A percentile compares a stretch with the other conserved stretches of the same genome.
Evolutionary conservation across 2,113 vertebrate species (phyloP).

Genomic region (Cephalophus harveyi): DNA sequence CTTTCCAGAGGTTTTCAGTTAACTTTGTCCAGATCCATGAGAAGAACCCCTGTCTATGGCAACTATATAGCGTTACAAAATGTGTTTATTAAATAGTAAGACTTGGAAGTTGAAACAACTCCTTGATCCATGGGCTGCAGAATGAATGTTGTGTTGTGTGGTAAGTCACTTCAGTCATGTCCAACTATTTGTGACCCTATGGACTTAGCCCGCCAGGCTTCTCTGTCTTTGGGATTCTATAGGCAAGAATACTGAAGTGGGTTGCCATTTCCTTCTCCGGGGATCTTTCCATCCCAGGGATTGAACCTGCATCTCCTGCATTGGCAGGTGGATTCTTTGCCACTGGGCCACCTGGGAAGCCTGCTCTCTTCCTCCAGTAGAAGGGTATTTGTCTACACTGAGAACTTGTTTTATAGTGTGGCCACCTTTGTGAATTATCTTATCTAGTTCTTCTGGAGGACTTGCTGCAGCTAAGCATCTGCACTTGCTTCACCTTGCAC

Average conservation of each 20-base stretch:
- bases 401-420: not conserved
- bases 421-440: not conserved
- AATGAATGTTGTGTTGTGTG: not conserved
- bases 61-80: not conserved
- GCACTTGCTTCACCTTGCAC: not conserved
- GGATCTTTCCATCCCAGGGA: not conserved
- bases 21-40: not conserved
- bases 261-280: not conserved
- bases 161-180: not conserved
- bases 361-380: not conserved
- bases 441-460: not conserved
- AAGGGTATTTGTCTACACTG: not conserved
- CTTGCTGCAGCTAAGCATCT: not conserved
- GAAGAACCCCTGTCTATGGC: not conserved
- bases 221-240: not conserved
- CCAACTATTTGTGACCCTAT: not conserved
- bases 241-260: not conserved
- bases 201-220: not conserved
- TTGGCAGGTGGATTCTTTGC: not conserved
- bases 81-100: not conserved
- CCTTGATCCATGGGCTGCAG: not conserved
- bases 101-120: not conserved
- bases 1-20: not conserved
- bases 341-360: not conserved
- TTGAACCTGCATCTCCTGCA: not conserved